Base-by-base conservation (phyloP, 2,888 invertebrate genomes). In the Amiota communis region DNA sequence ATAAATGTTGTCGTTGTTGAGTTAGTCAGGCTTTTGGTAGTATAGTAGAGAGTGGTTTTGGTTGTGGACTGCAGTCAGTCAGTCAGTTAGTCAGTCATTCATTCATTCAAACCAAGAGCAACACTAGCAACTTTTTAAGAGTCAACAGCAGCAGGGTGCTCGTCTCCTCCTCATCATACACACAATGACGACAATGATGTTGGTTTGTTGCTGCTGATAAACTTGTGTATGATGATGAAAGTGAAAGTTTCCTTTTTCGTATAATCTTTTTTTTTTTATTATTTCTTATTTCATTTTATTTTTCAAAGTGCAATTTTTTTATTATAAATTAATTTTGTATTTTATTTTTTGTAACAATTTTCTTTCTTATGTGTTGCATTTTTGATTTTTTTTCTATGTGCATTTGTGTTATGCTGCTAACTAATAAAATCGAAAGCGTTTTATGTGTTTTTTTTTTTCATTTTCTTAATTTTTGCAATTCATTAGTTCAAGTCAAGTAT, bases 191-290 rank as follows among this genome's bases (percentile, higher is more conserved):
- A 4, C n/a, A 11, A 2, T n/a, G 49, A 12, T 36, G 47, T 65
- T 48, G 47, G 20, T 48, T 48, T 65, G 65, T 48, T 48, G 65
- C 48, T 17, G 63, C 63, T 63, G 49, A 36, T 49, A 48, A 76
- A 75, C 69, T 76, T 71, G 80, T 78, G 53, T 48, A 78, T 36
- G 36, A 36, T 36, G 36, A 36, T 36, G 36, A 77, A 80, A 79
- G 79, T 79, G 80, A 80, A 80, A 80, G 80, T 79, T 75, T 75
- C 71, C 70, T 72, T 74, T 76, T 64, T 64, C 68, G 72, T 64
- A 12, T 46, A 1, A 15, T 71, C 47, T 71, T 72, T 2, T 57
- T 47, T n/a, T 46, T 12, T 36, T 11, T 23, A 2, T 23, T 3
- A 23, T 23, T 23, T 23, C n/a, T n/a, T n/a, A n/a, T n/a, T n/a